phyloP scores from a whole-genome alignment of 2,888 invertebrate species.

The Leucozona laternaria region DNA sequence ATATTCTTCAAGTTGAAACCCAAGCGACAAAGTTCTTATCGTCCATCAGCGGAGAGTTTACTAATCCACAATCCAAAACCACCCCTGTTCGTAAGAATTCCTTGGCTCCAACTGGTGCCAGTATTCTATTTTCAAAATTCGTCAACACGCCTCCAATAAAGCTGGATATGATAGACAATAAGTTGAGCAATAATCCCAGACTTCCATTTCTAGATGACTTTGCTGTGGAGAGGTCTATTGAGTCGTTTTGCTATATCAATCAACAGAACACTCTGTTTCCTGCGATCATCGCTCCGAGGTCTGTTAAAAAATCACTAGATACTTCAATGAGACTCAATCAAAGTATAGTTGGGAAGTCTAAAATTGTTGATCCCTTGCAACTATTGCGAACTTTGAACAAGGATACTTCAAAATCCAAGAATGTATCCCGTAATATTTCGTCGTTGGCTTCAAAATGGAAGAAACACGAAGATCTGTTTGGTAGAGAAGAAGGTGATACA shows the following conservation, averaged over 20 bases:
- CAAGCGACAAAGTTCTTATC: slow-evolving; percentile 78
- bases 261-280: slow-evolving; percentile 66
- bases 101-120: slow-evolving; percentile 23
- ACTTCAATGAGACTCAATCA: slow-evolving; percentile 16
- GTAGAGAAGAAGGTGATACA: slow-evolving; percentile 68
- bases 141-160: slow-evolving; percentile 82
- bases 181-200: slow-evolving; percentile 76
- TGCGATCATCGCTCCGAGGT: slow-evolving; percentile 41
- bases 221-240: slow-evolving; percentile 76
- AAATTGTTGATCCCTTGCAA: slow-evolving; percentile 80
- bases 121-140: slow-evolving; percentile 78
- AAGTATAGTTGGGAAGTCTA: slow-evolving; percentile 78
- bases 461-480: slow-evolving; percentile 78
- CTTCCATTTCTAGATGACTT: slow-evolving; percentile 80
- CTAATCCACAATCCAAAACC: slow-evolving; percentile 20
- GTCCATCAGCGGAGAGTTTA: slow-evolving; percentile 42
- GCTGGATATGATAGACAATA: slow-evolving; percentile 77
- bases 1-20: slow-evolving; percentile 78
- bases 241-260: slow-evolving; percentile 73
- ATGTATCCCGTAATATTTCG: slow-evolving; percentile 76
- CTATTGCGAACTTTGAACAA: slow-evolving; percentile 81
- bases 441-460: slow-evolving; percentile 80
- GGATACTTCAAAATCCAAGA: slow-evolving; percentile 68
- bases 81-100: slow-evolving; percentile 63
- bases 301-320: slow-evolving; percentile 56